Evolutionary conservation across 2,797 vertebrate genomes (phyloP).

Genomic region (Gymnoscopelus braueri): DNA sequence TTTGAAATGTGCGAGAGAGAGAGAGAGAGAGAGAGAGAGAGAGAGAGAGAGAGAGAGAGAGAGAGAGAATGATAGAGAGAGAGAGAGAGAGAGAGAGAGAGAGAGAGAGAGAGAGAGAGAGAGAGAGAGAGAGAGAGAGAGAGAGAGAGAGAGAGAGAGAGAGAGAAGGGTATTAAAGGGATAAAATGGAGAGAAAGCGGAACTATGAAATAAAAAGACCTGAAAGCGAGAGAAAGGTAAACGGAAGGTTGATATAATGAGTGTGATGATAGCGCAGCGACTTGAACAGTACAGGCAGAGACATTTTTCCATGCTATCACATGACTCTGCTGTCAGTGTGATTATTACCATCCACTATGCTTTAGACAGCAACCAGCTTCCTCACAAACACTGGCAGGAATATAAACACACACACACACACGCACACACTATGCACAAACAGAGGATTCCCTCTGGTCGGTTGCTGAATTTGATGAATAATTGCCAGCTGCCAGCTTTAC

Average conservation of each 20-base stretch:
- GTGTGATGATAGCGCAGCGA: background rate
- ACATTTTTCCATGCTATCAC: constrained; percentile 9
- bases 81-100: background rate
- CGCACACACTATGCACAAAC: background rate
- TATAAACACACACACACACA: constrained; percentile 8
- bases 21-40: background rate
- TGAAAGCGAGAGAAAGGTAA: no score
- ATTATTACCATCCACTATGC: background rate
- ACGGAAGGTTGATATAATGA: background rate
- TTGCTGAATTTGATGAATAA: constrained; percentile 21
- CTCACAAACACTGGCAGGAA: background rate
- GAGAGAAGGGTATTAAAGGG: no score
- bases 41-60: background rate
- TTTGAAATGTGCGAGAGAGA: background rate
- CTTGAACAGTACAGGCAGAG: constrained; percentile 28
- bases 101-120: background rate
- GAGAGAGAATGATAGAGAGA: background rate
- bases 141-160: background rate
- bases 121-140: background rate
- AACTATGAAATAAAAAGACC: no score
- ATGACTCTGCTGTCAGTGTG: background rate
- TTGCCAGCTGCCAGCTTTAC: constrained; percentile 8
- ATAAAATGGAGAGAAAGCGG: no score
- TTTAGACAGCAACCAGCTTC: constrained; percentile 20
- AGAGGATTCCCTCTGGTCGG: background rate